Base-by-base conservation (phyloP, 2,113 vertebrate species). In the Calyptomena viridis region DNA sequence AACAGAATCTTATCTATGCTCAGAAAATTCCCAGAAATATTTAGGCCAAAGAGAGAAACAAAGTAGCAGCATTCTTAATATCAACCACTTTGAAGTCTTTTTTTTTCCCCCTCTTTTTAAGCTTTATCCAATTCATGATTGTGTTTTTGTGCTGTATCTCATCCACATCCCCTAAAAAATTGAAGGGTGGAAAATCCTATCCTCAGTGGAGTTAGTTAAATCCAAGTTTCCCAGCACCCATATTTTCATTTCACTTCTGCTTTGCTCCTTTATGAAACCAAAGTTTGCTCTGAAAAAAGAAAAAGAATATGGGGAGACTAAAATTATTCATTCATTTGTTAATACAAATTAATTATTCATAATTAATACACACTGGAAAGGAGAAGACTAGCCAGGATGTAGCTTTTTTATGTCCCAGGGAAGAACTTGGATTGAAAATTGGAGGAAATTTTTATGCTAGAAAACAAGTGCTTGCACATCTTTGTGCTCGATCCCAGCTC, bases 1-100 rank as follows among this genome's bases (percentile, higher is more conserved):
- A 72, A 72, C 24, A 68, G 37, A 76, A 69, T 16, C 37, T 77
- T 83, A 58, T 53, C 62, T 56, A 4, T 66, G 63, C 73, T 87
- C 80, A 80, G 42, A 83, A 95, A 94, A 82, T 71, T 63, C 55
- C 35, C 71, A 71, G 67, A 88, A 95, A 88, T 83, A 93, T 85
- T 87, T 90, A 56, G 78, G 42, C 37, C 28, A 80, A 82, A 52
- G 22, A 72, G 12, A 59, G 27, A 68, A 56, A 37, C 31, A 53
- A 86, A 64, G n/a, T 33, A 69, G 39, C 23, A 19, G 4, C n/a
- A 13, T 63, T 79, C 62, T 79, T 91, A 80, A 84, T 46, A 42
- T 56, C 39, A 84, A 79, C 31, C 47, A 27, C 56, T 84, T 87
- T 75, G 56, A 87, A 91, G 39, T 24, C 23, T 14, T 67, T 56